Evolutionary conservation across 2,797 vertebrate species (phyloP), one percentile per base, ranked within the genome.

Genomic region (Sebastes nivosus): DNA sequence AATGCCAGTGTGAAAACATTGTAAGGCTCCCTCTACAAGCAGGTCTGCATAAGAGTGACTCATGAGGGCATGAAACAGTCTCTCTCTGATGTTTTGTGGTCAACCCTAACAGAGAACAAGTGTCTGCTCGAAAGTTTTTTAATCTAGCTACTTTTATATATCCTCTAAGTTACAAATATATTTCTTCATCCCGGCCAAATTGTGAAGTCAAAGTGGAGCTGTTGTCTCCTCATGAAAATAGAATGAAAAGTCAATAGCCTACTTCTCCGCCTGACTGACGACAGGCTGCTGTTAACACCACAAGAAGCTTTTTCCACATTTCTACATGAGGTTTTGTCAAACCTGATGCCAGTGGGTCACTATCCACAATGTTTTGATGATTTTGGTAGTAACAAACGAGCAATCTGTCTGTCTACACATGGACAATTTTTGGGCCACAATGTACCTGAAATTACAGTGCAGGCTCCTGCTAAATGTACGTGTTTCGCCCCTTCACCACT

Each of bases 381-480:
- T 80, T 89, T 76, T 63, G 38, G 67, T 75, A 25, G 34, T 70
- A 73, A 59, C 67, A 64, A 24, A 24, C 20, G 5, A 83, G 71
- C 54, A 67, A 86, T 58, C 70, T 55, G 79, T 85, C 70, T 81
- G 83, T 89, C 79, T 50, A 34, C 71, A 81, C 66, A 46, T 74
- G 55, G 59, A 29, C 73, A 18, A 57, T 57, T 59, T 59, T 42
- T 67, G 25, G 57, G n/a, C 60, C 64, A 73, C 32, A 42, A 14
- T 82, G 85, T 77, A 80, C 75, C 75, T 79, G 30, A 76, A 88
- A 82, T 81, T 74, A 81, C 6, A 84, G 46, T 36, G 57, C 8
- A 66, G 70, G 66, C 61, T 79, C 57, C 67, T 65, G 59, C 57
- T 73, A 67, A 83, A 85, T 65, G 72, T 85, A 71, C 54, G 27